Evolutionary conservation across 2,888 invertebrate species (phyloP).

Genomic region (Chloroclysta siterata): DNA sequence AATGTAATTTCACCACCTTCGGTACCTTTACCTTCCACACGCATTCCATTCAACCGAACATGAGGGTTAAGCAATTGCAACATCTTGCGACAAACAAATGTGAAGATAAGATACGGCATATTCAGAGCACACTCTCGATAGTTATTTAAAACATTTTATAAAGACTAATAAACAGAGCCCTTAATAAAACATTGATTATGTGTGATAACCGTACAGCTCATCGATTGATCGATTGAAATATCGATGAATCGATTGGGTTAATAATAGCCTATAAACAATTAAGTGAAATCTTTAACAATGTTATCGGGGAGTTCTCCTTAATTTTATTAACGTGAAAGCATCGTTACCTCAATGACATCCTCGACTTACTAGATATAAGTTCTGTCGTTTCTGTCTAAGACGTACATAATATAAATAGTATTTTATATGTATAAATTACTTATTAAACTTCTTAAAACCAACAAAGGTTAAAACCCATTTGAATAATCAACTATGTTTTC

Average conservation of each 20-base stretch:
- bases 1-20: slow-evolving; percentile 18
- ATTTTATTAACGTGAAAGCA: slow-evolving; percentile 22
- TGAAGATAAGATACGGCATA: neutral
- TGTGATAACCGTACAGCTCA: no score
- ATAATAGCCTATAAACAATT: neutral
- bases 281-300: slow-evolving; percentile 1
- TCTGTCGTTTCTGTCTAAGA: slow-evolving; percentile 44
- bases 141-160: neutral
- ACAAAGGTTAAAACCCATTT: slow-evolving; percentile 32
- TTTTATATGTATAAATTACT: slow-evolving; percentile 24
- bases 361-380: slow-evolving; percentile 51
- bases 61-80: slow-evolving; percentile 3
- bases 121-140: neutral
- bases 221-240: no score
- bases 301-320: slow-evolving; percentile 10
- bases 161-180: neutral
- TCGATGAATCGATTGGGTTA: neutral
- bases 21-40: slow-evolving; percentile 8
- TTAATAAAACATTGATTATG: neutral
- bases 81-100: neutral
- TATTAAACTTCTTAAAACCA: slow-evolving; percentile 29
- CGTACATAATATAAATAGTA: slow-evolving; percentile 29
- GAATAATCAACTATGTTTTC: slow-evolving; percentile 29
- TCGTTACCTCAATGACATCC: slow-evolving; percentile 44
- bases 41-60: slow-evolving; percentile 12